Evolutionary conservation across 2,113 vertebrate species (phyloP).

Genomic region (Aspidoscelis tigris): DNA sequence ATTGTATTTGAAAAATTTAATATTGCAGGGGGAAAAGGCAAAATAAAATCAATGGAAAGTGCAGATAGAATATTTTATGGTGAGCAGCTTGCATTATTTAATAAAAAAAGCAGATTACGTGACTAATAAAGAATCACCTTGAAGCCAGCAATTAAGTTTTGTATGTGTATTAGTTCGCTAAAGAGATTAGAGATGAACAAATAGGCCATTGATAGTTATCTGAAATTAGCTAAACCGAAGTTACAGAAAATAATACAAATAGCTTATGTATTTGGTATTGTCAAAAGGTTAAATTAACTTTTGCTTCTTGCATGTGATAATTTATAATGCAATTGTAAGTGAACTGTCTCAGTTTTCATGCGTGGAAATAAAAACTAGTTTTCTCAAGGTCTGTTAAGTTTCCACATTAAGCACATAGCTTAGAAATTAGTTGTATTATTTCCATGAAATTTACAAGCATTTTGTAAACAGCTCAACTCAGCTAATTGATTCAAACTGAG

Average conservation of each 20-base stretch:
- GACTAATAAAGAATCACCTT: conserved; percentile 60
- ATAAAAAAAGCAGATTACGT: conserved; percentile 53
- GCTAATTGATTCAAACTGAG: no score
- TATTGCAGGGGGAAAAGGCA: conserved; percentile 37
- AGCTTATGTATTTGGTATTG: neutral
- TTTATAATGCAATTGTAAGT: neutral
- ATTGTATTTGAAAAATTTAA: conserved; percentile 55
- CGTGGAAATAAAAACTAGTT: neutral
- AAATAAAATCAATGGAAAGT: conserved; percentile 55
- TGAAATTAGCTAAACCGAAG: conserved; percentile 31
- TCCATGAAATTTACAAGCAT: no score
- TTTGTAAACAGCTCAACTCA: no score
- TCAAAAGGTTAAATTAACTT: conserved; percentile 8
- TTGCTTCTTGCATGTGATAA: conserved; percentile 3
- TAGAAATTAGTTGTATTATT: neutral
- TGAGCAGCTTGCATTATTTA: conserved; percentile 57
- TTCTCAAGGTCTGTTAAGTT: neutral
- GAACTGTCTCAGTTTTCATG: neutral
- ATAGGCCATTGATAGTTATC: conserved; percentile 33
- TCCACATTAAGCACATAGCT: neutral
- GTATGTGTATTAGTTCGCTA: conserved; percentile 38
- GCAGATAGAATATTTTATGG: conserved; percentile 56
- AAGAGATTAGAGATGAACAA: conserved; percentile 41
- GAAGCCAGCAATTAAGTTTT: conserved; percentile 52
- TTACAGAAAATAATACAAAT: neutral